Evolutionary conservation across 2,888 invertebrate genomes (phyloP), one percentile per base, ranked within the genome.

Genomic region (Aporophyla nigra): DNA sequence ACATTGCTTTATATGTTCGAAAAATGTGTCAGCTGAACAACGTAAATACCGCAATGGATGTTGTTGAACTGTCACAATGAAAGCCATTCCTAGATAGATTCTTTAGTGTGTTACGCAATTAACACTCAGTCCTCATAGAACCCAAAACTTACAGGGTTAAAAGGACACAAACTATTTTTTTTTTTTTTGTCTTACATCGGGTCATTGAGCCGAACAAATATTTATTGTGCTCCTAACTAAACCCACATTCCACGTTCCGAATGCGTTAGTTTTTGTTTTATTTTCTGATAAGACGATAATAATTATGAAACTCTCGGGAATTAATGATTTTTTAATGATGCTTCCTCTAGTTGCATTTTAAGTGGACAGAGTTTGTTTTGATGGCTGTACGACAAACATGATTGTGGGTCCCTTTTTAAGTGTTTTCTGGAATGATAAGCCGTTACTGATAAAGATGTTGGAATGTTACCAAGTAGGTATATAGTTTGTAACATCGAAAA

Each of bases 191-290:
- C 16, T n/a, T 12, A 24, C 59, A 14, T 27, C 62, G 56, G 80
- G 74, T 79, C 82, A 54, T 54, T 74, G 72, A n/a, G 54, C 80
- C 54, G 24, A 19, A 72, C 75, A 80, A 85, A 83, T 81, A 77
- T 81, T 74, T 74, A 27, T 70, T 46, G n/a, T 24, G 51, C 51
- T 40, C 40, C 19, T 49, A 27, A 51, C 51, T 53, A 53, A 63
- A 71, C 68, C 73, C 76, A 80, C 70, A 85, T 83, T 81, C 81
- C 83, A 51, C 19, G 53, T 53, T 56, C 56, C 71, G 6, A 33
- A 58, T 63, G 53, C 68, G 16, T 12, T 71, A 0, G 54, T 70
- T 75, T 74, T 84, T 67, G 58, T 74, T 84, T 80, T 72, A 70
- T 84, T 79, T 74, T 40, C 27, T 75, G 75, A 75, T 80, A 74